Evolutionary conservation across 2,888 invertebrate genomes (phyloP).

Genomic region (Lepeophtheirus nordmannii): DNA sequence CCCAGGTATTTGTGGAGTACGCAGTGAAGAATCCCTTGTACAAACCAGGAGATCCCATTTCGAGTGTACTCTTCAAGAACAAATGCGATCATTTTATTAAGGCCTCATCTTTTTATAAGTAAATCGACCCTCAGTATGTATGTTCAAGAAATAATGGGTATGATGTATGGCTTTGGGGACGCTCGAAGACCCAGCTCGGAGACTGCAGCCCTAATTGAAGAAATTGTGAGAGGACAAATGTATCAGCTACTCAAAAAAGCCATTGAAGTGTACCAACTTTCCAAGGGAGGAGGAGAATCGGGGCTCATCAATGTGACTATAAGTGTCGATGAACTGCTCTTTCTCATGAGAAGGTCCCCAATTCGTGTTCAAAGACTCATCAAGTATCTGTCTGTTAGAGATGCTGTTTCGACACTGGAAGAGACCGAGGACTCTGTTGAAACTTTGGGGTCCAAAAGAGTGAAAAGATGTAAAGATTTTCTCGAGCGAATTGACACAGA

Average conservation of each 20-base stretch:
- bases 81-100: constrained; percentile 76
- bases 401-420: neutral
- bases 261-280: neutral
- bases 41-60: constrained; percentile 61
- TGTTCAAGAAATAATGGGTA: constrained; percentile 24
- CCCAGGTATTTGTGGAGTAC: constrained; percentile 73
- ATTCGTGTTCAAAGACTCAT: constrained; percentile 11
- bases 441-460: neutral
- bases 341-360: neutral
- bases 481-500: constrained; percentile 10
- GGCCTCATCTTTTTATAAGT: constrained; percentile 51
- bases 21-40: constrained; percentile 83
- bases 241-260: neutral
- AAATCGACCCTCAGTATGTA: constrained; percentile 25
- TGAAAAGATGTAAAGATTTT: constrained; percentile 8
- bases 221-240: constrained; percentile 16
- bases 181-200: neutral
- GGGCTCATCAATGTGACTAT: neutral
- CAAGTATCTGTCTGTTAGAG: constrained; percentile 17
- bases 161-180: constrained; percentile 13
- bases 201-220: constrained; percentile 2
- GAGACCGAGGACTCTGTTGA: neutral
- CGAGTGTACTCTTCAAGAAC: constrained; percentile 73
- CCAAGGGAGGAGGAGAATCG: neutral
- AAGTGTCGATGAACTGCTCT: constrained; percentile 6